Conservation (phyloP, 2,888 invertebrate species). For the Glaucopsyche alexis region DNA sequence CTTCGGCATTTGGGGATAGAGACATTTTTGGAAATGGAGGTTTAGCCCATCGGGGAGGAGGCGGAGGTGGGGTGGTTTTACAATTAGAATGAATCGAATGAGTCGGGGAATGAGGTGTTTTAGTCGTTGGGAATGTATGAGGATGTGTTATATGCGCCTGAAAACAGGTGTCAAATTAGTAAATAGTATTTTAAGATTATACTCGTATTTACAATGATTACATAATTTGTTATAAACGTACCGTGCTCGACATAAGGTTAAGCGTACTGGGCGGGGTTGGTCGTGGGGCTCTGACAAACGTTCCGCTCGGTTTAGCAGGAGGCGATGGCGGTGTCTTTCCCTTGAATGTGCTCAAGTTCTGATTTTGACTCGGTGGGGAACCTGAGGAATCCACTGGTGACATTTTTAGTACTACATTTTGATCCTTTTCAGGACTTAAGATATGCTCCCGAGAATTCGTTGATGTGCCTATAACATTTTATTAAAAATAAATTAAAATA, state of each 20-base stretch:
- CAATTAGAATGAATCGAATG: constrained; percentile 56
- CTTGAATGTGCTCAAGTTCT: constrained; percentile 84
- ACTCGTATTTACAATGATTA: constrained; percentile 30
- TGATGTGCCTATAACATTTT: constrained; percentile 58
- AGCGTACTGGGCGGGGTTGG: constrained; percentile 92
- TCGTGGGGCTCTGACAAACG: constrained; percentile 82
- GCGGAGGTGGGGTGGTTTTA: constrained; percentile 87
- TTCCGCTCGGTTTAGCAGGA: constrained; percentile 67
- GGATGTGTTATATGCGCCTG: constrained; percentile 80
- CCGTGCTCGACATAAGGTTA: constrained; percentile 83
- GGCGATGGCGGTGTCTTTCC: constrained; percentile 80
- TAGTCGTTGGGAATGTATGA: constrained; percentile 70
- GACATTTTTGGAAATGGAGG: constrained; percentile 81
- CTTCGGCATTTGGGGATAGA: constrained; percentile 69
- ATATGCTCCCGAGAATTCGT: constrained; percentile 65
- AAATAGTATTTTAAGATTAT: constrained; percentile 30
- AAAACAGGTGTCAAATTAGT: constrained; percentile 63
- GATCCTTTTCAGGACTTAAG: constrained; percentile 71
- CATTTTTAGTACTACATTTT: constrained; percentile 87
- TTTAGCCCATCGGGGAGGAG: constrained; percentile 92
- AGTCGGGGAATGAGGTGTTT: constrained; percentile 67
- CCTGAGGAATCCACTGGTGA: constrained; percentile 82
- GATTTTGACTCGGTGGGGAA: constrained; percentile 71
- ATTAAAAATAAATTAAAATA: background rate
- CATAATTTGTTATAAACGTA: constrained; percentile 49